Evolutionary conservation across 1,140 invertebrate genomes (phyloP), one percentile per base, ranked within the genome.

Genomic region (Nymphalis io): DNA sequence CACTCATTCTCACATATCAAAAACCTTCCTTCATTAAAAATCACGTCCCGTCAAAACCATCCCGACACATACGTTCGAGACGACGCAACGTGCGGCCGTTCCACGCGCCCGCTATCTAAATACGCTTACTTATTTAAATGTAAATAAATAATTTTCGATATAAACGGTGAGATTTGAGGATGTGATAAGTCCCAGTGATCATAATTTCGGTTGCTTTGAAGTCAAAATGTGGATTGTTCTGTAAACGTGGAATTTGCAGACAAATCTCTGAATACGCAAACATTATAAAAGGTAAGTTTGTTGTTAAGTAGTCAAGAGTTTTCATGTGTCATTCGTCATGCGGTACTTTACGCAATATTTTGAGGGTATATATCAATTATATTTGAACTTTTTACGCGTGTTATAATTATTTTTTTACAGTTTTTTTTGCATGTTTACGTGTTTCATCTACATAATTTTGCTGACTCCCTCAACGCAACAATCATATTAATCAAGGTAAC

Each of bases 91-190:
- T 39, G 58, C 51, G 69, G 59, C 62, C 62, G 63, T 66, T 61
- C 23, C 58, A 66, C 68, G 68, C 68, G 53, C 44, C 39, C 44
- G 16, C 48, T 40, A 16, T 61, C n/a, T 20, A 20, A 55, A 42
- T 57, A 60, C 42, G 23, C 16, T 23, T 55, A 66, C 44, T 27
- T 60, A 48, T 60, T 67, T 59, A 48, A 76, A 81, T 79, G 79
- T 80, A 85, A 85, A 83, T 81, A 83, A 68, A 80, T 72, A 74
- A 80, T 79, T 76, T 70, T 60, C 74, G 75, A 81, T 80, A 79
- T 74, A 63, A 64, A 72, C 66, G 40, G 74, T 79, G 71, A 76
- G 68, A 65, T 73, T 60, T 68, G 58, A 70, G 68, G 68, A 78
- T 78, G 75, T 78, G 75, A 69, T 68, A 66, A 69, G 48, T 62